A percentile compares a stretch with the other conserved stretches of the same genome.
Conservation (phyloP, 2,888 invertebrate species). For the Philaethria dido region DNA sequence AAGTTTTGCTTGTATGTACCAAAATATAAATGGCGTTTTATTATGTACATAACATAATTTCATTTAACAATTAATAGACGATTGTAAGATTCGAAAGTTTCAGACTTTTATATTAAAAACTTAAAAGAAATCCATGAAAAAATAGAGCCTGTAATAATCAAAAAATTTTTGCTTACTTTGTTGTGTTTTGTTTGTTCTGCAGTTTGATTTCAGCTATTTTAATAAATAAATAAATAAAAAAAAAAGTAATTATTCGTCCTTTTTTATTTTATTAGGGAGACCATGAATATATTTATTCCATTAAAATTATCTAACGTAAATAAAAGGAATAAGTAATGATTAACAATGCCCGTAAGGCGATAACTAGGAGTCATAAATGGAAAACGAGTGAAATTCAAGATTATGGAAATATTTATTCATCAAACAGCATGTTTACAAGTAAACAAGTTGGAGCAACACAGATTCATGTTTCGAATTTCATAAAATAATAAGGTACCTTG, state of each 20-base stretch:
- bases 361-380: neutral
- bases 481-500: neutral
- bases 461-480: neutral
- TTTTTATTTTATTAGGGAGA: neutral
- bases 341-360: neutral
- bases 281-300: neutral
- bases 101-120: too few relatives aligned
- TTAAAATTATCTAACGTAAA: neutral
- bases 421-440: conserved; percentile 1
- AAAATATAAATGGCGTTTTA: too few relatives aligned
- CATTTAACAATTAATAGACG: too few relatives aligned
- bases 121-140: too few relatives aligned
- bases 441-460: neutral
- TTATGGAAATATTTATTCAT: conserved; percentile 2
- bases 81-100: too few relatives aligned
- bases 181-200: too few relatives aligned
- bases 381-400: neutral
- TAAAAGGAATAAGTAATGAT: neutral
- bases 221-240: too few relatives aligned
- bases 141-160: too few relatives aligned
- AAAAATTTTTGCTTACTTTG: too few relatives aligned
- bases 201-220: too few relatives aligned
- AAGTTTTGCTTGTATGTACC: neutral
- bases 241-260: too few relatives aligned
- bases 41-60: neutral